Evolutionary conservation across 1,140 invertebrate genomes (phyloP), one percentile per base, ranked within the genome.

Genomic region (Papilio dardanus): DNA sequence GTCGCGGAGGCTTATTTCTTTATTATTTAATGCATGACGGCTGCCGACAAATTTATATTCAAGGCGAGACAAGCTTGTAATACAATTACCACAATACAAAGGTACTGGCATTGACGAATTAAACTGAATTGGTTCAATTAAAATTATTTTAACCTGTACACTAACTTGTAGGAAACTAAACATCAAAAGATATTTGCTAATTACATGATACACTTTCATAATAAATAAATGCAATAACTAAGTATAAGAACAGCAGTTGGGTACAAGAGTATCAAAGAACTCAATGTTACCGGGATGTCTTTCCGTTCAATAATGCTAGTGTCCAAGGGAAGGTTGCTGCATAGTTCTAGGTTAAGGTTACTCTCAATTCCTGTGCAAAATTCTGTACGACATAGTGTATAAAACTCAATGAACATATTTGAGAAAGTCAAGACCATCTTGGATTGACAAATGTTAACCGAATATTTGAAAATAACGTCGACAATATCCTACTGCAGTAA

Each of bases 1-100:
- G 54, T 58, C 21, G 8, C 12, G 54, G 5, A 28, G 54, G 21
- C 24, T 58, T 58, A 54, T 54, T 54, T 54, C 50, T 54, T 54
- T 54, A 54, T 58, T 58, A 28, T 58, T 58, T 58, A 58, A 28
- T 58, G 54, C 54, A 58, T 58, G 54, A 58, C 35, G 74, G 75
- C 78, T 81, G 81, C 82, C 77, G 81, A 80, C 73, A 76, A 80
- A 84, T 85, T 86, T 84, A 83, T 81, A 88, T 86, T 88, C 85
- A 86, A 88, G 82, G 85, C 79, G 74, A 85, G 28, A 68, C 68
- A 58, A 28, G 21, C 54, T 24, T 30, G 69, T 75, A 42, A 79
- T 68, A 81, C 67, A 76, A 76, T 69, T 73, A 77, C 71, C 46
- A 24, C 33, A 12, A 21, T 16, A 71, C 37, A 42, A 40, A 40